Percentiles rank a stretch among this genome's conserved stretches.
Conservation (phyloP, 2,797 vertebrate species). For the Gouania willdenowi region DNA sequence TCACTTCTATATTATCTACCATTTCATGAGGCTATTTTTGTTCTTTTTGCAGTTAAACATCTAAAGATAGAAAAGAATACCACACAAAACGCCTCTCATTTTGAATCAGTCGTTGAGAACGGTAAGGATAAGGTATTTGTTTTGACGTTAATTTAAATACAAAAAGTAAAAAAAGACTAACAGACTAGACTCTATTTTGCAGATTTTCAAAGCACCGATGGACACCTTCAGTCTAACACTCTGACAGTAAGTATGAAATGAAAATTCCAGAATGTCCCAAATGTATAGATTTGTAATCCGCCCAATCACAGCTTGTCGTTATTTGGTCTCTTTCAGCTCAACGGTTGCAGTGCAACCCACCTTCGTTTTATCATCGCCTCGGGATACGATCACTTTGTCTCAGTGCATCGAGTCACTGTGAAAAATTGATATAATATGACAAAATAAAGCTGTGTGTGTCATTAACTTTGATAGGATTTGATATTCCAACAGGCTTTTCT, state of each 20-base stretch:
- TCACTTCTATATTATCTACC: too few species aligned
- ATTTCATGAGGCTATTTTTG: not conserved
- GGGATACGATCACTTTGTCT: conserved; percentile 90
- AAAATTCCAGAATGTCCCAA: not conserved
- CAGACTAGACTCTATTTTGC: conserved; percentile 21
- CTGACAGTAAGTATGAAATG: conserved; percentile 80
- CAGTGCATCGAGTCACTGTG: conserved; percentile 79
- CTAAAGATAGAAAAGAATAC: conserved; percentile 85
- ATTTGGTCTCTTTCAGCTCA: conserved; percentile 71
- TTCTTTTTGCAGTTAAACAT: conserved; percentile 74
- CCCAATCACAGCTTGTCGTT: not conserved
- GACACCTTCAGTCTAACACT: conserved; percentile 85
- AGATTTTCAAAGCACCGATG: conserved; percentile 86
- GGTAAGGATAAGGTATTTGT: too few species aligned
- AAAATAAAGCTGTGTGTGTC: too few species aligned
- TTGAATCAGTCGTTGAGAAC: conserved; percentile 82
- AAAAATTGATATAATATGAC: conserved; percentile 35
- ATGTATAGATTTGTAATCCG: not conserved
- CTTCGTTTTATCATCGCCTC: conserved; percentile 87
- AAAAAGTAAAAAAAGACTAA: not conserved
- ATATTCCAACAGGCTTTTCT: too few species aligned
- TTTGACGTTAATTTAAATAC: not conserved
- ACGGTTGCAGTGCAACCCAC: conserved; percentile 77
- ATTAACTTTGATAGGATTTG: too few species aligned
- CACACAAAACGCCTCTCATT: conserved; percentile 76